Base-by-base conservation (phyloP, 2,797 vertebrate species). In the Pteronotus mesoamericanus region DNA sequence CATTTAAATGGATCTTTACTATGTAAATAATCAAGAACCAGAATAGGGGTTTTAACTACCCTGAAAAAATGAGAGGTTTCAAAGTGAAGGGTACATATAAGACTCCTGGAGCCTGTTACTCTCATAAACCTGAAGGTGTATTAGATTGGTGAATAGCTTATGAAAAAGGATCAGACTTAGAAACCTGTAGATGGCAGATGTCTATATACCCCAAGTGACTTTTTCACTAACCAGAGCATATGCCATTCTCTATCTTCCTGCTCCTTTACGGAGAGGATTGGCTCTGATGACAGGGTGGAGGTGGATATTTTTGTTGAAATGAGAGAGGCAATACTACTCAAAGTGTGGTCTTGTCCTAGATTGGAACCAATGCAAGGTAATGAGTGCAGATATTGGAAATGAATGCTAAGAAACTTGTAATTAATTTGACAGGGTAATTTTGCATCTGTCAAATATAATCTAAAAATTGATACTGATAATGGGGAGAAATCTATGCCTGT, bases 1-100 rank as follows among this genome's bases (percentile, higher is more conserved):
- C 78, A 94, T 96, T 86, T 95, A 95, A 97, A 96, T 94, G 37
- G 39, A 66, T 91, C 89, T 96, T 97, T 93, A 95, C 96, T 97
- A 96, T 96, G 91, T 96, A 97, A 95, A 97, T 94, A 96, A 89
- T 24, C 89, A 94, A 86, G 34, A 94, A 44, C 66, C 78, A 96
- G 72, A 93, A 87, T 71, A 78, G 44, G 66, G 34, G 18, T 93
- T 96, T 91, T 95, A 97, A 80, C 91, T 78, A 89, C 89, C 37
- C 12, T 85, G 32, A 61, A 89, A 72, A 53, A 86, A 69, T 29
- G 21, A 87, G 55, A 75, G 2, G 12, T 95, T 95, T 96, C 79
- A 69, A 82, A 95, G 93, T 74, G 22, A 72, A 92, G 59, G 69
- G 34, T 61, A 24, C 16, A 24, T 61, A 53, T 94, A 61, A 88